phyloP scores from a whole-genome alignment of 2,113 vertebrate genomes.

The Paracanthobrama guichenoti region DNA sequence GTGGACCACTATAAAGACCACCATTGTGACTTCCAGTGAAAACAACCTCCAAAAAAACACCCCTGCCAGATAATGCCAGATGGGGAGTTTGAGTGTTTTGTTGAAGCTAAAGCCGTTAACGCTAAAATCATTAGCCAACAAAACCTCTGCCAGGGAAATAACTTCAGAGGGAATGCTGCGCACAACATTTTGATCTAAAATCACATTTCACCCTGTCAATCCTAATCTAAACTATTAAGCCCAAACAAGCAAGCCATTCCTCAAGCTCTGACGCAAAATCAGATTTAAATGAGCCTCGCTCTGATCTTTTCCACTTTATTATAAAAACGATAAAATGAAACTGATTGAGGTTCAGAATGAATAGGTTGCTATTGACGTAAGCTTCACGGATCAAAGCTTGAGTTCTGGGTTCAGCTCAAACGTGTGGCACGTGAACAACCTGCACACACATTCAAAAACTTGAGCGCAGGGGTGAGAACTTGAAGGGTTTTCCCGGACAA shows the following conservation, averaged over 20 bases:
- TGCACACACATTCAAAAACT: background rate
- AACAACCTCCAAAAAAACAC: slow-evolving; percentile 34
- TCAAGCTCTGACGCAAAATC: slow-evolving; percentile 32
- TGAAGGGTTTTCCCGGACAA: slow-evolving; percentile 16
- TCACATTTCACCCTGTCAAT: slow-evolving; percentile 41
- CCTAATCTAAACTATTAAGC: slow-evolving; percentile 8
- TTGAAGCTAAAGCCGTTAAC: slow-evolving; percentile 17
- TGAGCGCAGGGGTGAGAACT: background rate
- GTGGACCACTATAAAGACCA: slow-evolving; percentile 47
- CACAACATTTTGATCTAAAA: slow-evolving; percentile 30
- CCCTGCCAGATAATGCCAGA: slow-evolving; percentile 32
- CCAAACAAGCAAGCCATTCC: slow-evolving; percentile 41
- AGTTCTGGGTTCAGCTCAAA: slow-evolving; percentile 5
- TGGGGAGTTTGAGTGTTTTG: slow-evolving; percentile 40
- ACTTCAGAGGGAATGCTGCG: slow-evolving; percentile 18
- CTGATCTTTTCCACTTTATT: slow-evolving; percentile 20
- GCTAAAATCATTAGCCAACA: slow-evolving; percentile 41
- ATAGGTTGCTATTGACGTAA: slow-evolving; percentile 15
- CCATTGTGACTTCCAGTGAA: slow-evolving; percentile 33
- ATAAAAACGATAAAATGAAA: slow-evolving; percentile 13
- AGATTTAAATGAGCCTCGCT: slow-evolving; percentile 2
- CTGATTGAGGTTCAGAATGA: background rate
- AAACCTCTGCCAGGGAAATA: slow-evolving; percentile 33
- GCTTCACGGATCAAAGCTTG: slow-evolving; percentile 18
- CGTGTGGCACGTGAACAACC: slow-evolving; percentile 3